Conservation (phyloP, 1,140 invertebrate genomes). For the Fragariocoptes setiger region DNA sequence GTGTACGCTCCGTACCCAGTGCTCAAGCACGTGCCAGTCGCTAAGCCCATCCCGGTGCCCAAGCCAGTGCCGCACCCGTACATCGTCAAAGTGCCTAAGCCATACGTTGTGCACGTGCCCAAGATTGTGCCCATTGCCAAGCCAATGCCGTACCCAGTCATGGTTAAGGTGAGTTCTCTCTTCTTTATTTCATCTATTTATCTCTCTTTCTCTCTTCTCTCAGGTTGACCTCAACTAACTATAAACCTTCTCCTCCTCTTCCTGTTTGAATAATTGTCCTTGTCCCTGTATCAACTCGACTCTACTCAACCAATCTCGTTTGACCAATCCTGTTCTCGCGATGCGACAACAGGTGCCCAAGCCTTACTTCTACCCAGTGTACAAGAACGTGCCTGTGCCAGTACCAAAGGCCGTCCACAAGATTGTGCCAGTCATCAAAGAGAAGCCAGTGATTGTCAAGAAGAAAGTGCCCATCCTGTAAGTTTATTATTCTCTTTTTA, state of each 20-base stretch:
- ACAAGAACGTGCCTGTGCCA: slow-evolving; percentile 10
- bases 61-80: slow-evolving; percentile 7
- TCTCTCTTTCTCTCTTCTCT: not conserved
- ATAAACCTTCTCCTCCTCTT: not conserved
- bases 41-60: slow-evolving; percentile 9
- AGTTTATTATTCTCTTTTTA: slow-evolving; percentile 1
- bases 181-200: not conserved
- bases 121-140: slow-evolving; percentile 8
- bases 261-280: no score
- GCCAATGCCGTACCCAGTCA: slow-evolving; percentile 6
- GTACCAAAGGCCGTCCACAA: slow-evolving; percentile 13
- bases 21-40: slow-evolving; percentile 3
- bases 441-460: slow-evolving; percentile 8
- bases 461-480: slow-evolving; percentile 10
- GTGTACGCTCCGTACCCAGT: slow-evolving; percentile 11
- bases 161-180: not conserved
- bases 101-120: slow-evolving; percentile 10
- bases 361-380: slow-evolving; percentile 9
- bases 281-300: no score
- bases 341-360: slow-evolving; percentile 9
- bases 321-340: no score
- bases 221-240: not conserved
- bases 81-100: slow-evolving; percentile 9
- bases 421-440: slow-evolving; percentile 14
- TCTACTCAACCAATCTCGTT: no score